phyloP scores from a whole-genome alignment of 2,797 vertebrate species.

The Varecia variegata region DNA sequence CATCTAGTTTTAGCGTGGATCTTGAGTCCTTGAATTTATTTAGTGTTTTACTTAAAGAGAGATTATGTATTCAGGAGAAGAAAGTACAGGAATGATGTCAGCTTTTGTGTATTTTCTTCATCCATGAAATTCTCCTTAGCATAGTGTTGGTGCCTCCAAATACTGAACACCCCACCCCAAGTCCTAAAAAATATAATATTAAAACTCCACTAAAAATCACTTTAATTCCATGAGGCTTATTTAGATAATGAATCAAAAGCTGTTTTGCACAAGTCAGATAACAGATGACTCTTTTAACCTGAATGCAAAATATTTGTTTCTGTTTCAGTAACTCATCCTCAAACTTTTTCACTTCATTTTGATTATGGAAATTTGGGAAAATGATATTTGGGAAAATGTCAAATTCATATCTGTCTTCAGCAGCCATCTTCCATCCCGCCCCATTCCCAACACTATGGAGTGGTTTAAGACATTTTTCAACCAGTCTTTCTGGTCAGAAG shows the following conservation, averaged over 20 bases:
- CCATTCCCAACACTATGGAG: too few species aligned
- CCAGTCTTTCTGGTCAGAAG: neutral
- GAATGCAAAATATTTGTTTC: neutral
- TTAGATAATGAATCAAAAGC: neutral
- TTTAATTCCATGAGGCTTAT: neutral
- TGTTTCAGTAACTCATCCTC: neutral
- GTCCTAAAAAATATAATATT: neutral
- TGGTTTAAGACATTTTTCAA: neutral
- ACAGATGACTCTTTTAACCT: neutral
- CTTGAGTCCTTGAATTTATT: constrained; percentile 47
- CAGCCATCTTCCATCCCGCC: neutral
- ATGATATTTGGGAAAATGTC: neutral
- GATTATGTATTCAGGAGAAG: constrained; percentile 42
- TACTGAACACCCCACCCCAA: neutral
- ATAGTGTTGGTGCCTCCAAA: neutral
- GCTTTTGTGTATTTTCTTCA: neutral
- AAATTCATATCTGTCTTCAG: neutral
- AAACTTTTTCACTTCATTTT: neutral
- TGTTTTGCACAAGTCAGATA: neutral
- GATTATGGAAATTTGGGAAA: neutral
- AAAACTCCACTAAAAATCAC: neutral
- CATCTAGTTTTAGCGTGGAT: constrained; percentile 50
- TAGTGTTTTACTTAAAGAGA: constrained; percentile 64
- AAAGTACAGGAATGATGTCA: neutral
- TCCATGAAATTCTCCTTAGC: neutral